phyloP scores from a whole-genome alignment of 2,113 vertebrate genomes.

The Indicator indicator region DNA sequence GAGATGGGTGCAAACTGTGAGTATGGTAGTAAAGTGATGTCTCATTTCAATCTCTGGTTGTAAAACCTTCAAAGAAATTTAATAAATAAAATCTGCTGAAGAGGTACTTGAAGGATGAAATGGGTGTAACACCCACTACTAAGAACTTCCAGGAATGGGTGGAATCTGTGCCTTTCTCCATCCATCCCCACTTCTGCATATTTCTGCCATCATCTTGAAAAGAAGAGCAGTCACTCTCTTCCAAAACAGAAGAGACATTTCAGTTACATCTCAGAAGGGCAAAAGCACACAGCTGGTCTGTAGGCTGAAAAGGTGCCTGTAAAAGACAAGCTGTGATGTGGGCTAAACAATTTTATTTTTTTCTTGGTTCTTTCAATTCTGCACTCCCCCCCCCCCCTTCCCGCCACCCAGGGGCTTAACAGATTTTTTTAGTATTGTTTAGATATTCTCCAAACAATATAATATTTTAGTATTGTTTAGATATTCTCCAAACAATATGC shows the following conservation, averaged over 20 bases:
- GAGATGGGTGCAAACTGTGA: background rate
- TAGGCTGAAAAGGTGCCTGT: background rate
- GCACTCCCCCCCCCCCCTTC: too few species aligned
- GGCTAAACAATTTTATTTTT: background rate
- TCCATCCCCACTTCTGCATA: background rate
- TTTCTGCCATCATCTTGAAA: background rate
- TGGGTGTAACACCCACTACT: rapidly evolving
- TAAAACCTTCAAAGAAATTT: background rate
- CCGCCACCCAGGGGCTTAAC: background rate
- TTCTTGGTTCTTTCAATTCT: background rate
- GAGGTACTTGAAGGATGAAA: background rate
- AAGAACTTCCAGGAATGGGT: background rate
- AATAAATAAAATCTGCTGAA: background rate
- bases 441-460: too few species aligned
- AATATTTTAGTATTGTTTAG: background rate
- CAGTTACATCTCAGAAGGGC: background rate
- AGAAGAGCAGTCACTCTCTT: background rate
- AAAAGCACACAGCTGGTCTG: constrained; percentile 8
- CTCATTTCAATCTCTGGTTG: background rate
- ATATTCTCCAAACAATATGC: too few species aligned
- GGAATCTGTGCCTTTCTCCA: background rate
- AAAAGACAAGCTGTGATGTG: background rate
- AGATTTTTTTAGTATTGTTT: background rate
- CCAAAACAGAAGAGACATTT: background rate
- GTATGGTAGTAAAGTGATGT: background rate